Evolutionary conservation across 2,797 vertebrate species (phyloP).

Genomic region (Chiropotes sagulatus): DNA sequence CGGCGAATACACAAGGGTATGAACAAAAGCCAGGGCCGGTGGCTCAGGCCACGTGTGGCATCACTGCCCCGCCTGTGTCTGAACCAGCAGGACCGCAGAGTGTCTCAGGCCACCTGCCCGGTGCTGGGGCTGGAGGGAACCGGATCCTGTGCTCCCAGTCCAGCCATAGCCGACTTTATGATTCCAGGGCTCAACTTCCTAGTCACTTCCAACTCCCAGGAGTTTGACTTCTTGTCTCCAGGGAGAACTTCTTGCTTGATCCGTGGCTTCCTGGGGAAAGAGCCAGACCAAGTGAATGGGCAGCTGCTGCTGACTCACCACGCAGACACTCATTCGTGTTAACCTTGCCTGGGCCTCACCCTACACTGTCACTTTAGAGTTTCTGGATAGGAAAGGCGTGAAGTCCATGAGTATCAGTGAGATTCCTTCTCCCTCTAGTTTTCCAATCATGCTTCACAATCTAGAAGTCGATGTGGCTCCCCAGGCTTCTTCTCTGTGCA

Average conservation of each 20-base stretch:
- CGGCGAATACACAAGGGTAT: slow-evolving; percentile 96
- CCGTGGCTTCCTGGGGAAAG: background rate
- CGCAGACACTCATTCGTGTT: accelerated
- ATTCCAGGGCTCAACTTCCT: accelerated
- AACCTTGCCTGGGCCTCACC: accelerated
- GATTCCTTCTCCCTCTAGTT: background rate
- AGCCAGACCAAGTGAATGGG: accelerated
- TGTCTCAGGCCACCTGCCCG: background rate
- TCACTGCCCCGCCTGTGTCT: too few species aligned
- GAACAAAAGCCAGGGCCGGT: background rate
- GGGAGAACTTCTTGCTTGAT: accelerated
- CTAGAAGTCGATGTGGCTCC: accelerated
- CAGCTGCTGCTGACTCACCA: accelerated
- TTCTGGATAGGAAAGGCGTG: background rate
- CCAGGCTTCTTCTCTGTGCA: accelerated
- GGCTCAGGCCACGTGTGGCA: accelerated
- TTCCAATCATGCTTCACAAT: background rate
- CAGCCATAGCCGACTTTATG: too few species aligned
- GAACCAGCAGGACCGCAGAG: background rate
- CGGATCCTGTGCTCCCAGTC: accelerated
- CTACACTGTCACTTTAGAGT: background rate
- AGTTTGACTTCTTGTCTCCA: accelerated
- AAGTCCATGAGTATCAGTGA: accelerated
- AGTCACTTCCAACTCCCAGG: background rate
- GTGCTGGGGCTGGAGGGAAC: accelerated